Percentiles rank a stretch among this genome's conserved stretches.
Evolutionary conservation across 2,797 vertebrate species (phyloP).

Genomic region (Heterohyrax brucei): DNA sequence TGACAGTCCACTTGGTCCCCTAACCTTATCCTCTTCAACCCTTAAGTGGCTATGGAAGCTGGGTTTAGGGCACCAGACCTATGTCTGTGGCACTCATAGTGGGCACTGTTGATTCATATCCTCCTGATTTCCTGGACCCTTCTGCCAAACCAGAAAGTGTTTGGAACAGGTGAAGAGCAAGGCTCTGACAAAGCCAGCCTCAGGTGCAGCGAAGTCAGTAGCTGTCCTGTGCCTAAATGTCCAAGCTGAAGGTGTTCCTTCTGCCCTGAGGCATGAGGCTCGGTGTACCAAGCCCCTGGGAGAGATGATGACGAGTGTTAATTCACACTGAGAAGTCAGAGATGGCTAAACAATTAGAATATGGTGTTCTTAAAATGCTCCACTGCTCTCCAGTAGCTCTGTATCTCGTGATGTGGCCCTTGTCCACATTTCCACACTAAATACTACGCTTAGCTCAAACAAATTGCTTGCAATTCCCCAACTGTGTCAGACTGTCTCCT

Average conservation of each 20-base stretch:
- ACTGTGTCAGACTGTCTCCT: neutral
- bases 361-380: neutral
- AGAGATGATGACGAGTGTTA: neutral
- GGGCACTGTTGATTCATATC: neutral
- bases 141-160: neutral
- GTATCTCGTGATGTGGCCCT: neutral
- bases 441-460: neutral
- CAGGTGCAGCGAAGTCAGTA: neutral
- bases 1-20: neutral
- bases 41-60: neutral
- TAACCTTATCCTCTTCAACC: neutral
- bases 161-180: neutral
- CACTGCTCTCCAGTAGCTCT: neutral
- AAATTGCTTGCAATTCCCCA: neutral
- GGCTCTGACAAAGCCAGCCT: neutral
- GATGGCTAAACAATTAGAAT: neutral
- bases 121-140: neutral
- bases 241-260: neutral
- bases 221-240: neutral
- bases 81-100: neutral
- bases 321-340: neutral
- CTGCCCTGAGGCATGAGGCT: neutral
- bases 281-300: neutral
- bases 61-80: neutral
- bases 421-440: neutral